Conservation (phyloP, 2,113 vertebrate species). For the pig (Sus scrofa) region T2T-Sscrofa CM000813.6:17003001-17003500, state of each 20-base stretch:
- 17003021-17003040: background rate
- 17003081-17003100: background rate
- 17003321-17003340: background rate
- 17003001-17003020: background rate
- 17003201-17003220: background rate
- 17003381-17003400: background rate
- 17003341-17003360: background rate
- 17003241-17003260: background rate
- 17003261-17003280: no score
- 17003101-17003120: background rate
- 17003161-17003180: background rate
- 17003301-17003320: background rate
- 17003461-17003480: background rate
- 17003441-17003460: background rate
- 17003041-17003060: background rate
- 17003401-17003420: background rate
- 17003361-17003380: background rate
- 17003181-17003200: background rate
- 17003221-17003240: background rate
- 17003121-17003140: background rate
- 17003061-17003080: background rate
- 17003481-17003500: background rate
- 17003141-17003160: fast-evolving
- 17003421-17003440: background rate
- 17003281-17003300: background rate